A percentile compares a stretch with the other conserved stretches of the same genome.
Conservation (phyloP, 2,888 invertebrate genomes). For the Lycia hirtaria region DNA sequence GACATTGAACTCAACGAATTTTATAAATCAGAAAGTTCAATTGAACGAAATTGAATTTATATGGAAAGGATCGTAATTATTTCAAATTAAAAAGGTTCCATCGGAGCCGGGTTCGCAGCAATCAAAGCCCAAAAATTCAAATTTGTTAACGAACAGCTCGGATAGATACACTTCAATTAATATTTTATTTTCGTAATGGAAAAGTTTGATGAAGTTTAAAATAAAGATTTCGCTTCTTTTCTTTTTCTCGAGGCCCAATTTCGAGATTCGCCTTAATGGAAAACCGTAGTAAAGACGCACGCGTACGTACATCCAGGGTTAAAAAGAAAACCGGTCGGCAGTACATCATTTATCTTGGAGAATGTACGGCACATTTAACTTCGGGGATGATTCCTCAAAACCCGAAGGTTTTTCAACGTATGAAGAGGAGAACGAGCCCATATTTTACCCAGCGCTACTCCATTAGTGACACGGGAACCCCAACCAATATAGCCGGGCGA, state of each 20-base stretch:
- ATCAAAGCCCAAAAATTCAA: slow-evolving; percentile 41
- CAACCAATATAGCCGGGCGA: slow-evolving; percentile 76
- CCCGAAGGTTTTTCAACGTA: slow-evolving; percentile 70
- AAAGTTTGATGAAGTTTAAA: slow-evolving; percentile 37
- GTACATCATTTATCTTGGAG: slow-evolving; percentile 46
- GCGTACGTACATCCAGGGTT: slow-evolving; percentile 28
- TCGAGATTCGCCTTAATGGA: slow-evolving; percentile 10
- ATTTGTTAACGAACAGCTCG: slow-evolving; percentile 33
- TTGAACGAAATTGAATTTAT: slow-evolving; percentile 47
- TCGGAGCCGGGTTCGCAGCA: slow-evolving; percentile 32
- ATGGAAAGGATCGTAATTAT: slow-evolving; percentile 40
- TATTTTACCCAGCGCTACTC: slow-evolving; percentile 79
- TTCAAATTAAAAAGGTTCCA: slow-evolving; percentile 36
- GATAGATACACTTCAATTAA: slow-evolving; percentile 41
- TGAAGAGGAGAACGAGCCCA: slow-evolving; percentile 72
- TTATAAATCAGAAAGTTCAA: slow-evolving; percentile 47
- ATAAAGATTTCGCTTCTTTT: slow-evolving; percentile 9
- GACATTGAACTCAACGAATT: slow-evolving; percentile 40
- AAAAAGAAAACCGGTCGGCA: slow-evolving; percentile 41
- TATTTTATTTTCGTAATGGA: slow-evolving; percentile 40
- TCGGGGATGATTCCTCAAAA: slow-evolving; percentile 56
- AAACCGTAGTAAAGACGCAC: slow-evolving; percentile 26
- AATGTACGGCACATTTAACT: slow-evolving; percentile 53
- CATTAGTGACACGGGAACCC: slow-evolving; percentile 80
- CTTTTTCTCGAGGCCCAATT: slow-evolving; percentile 2